Conservation (phyloP, 2,888 invertebrate species). For the Hypena proboscidalis region DNA sequence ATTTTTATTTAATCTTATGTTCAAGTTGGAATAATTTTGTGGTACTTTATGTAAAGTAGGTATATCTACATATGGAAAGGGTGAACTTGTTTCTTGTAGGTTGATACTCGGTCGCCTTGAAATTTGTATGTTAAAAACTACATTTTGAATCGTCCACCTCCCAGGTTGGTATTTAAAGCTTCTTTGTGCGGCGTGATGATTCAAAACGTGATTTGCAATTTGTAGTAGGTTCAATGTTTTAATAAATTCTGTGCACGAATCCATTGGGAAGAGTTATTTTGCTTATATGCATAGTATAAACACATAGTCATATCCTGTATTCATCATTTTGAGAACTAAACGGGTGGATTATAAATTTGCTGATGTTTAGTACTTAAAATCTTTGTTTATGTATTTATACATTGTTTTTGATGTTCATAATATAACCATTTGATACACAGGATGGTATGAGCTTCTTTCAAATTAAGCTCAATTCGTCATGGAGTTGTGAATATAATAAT, state of each 20-base stretch:
- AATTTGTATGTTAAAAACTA: slow-evolving; percentile 4
- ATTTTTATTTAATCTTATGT: slow-evolving; percentile 25
- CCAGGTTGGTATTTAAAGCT: slow-evolving; percentile 23
- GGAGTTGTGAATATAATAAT: neutral
- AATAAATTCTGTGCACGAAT: slow-evolving; percentile 22
- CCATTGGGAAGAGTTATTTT: slow-evolving; percentile 3
- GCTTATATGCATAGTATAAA: slow-evolving; percentile 2
- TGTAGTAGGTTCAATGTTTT: slow-evolving; percentile 16
- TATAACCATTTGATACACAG: too few species aligned
- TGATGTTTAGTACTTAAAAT: neutral
- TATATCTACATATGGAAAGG: slow-evolving; percentile 17
- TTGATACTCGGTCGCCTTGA: slow-evolving; percentile 16
- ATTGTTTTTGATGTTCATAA: neutral
- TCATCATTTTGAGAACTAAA: neutral
- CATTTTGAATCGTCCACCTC: slow-evolving; percentile 21
- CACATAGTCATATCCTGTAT: slow-evolving; percentile 6
- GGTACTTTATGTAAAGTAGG: slow-evolving; percentile 22
- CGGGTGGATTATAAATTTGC: neutral
- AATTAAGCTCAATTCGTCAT: neutral
- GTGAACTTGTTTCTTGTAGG: slow-evolving; percentile 31
- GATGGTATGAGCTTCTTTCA: neutral
- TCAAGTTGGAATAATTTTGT: slow-evolving; percentile 17
- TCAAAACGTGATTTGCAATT: slow-evolving; percentile 25
- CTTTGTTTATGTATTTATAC: neutral
- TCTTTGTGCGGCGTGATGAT: slow-evolving; percentile 5